Evolutionary conservation across 2,888 invertebrate species (phyloP), one percentile per base, ranked within the genome.

Genomic region (Euplagia quadripunctaria): DNA sequence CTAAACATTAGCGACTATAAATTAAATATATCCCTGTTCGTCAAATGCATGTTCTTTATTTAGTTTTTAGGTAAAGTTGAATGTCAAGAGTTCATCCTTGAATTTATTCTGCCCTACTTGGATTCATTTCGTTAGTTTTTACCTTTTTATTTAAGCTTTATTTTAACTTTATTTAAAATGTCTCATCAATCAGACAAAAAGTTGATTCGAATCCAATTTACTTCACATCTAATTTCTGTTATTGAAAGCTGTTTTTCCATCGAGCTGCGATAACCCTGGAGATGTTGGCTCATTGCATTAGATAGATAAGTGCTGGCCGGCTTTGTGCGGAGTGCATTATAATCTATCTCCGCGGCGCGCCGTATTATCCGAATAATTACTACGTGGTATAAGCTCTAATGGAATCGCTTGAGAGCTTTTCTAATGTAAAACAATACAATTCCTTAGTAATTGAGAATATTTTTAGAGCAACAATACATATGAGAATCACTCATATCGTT

Each of bases 271-370:
- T 70, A 83, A 43, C 85, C 84, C 83, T 85, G 76, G 16, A 64
- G n/a, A 66, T 70, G 69, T 78, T 63, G 69, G 63, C 73, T 79
- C 74, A 80, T 71, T 80, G 79, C 79, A 82, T 85, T 82, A 84
- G 71, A 52, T 68, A 52, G 77, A 79, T 81, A 84, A 86, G 84
- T 83, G 85, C 82, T 75, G 58, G n/a, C 70, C 42, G 82, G 86
- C 85, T 85, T 86, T 81, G 82, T 71, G 81, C 82, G 71, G 75
- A 86, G 85, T 87, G 87, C 88, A 88, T 83, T 87, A 85, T 87
- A 86, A 88, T 86, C 86, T 81, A 78, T 73, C 82, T 63, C 63
- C 41, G 14, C 41, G 68, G 42, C 46, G 52, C 16, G 46, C 46
- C 31, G 64, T 52, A 63, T 72, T 51, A 58, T 65, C 51, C 12